phyloP scores from a whole-genome alignment of 2,888 invertebrate species.

The Formica aserva region DNA sequence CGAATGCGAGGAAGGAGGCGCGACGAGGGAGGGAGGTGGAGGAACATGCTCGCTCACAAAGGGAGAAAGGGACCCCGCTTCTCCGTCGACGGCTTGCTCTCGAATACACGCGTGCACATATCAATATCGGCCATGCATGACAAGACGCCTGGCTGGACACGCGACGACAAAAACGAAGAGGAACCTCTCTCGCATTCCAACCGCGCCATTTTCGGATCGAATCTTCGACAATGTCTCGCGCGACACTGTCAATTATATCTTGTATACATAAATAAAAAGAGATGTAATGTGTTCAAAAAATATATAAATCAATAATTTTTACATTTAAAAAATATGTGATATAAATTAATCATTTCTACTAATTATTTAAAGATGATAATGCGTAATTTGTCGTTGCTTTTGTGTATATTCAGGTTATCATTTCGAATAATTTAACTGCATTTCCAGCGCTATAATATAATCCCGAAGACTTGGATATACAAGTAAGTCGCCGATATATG shows the following conservation, averaged over 20 bases:
- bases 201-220: slow-evolving; percentile 66
- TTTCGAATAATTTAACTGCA: not conserved
- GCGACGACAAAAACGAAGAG: slow-evolving; percentile 83
- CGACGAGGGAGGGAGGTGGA: slow-evolving; percentile 18
- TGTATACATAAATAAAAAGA: not conserved
- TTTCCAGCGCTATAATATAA: not conserved
- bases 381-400: not conserved
- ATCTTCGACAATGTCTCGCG: slow-evolving; percentile 20
- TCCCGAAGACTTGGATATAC: slow-evolving; percentile 16
- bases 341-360: not conserved
- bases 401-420: not conserved
- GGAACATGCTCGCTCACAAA: slow-evolving; percentile 1
- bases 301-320: not conserved
- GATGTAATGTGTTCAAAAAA: not conserved
- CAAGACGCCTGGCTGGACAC: slow-evolving; percentile 84
- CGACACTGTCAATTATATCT: not conserved
- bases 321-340: not conserved
- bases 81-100: slow-evolving; percentile 75
- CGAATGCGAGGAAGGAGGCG: slow-evolving; percentile 68
- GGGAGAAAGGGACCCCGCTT: slow-evolving; percentile 54
- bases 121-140: slow-evolving; percentile 84
- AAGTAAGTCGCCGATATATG: slow-evolving; percentile 11
- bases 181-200: slow-evolving; percentile 66
- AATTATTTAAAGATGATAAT: not conserved
- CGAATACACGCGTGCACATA: slow-evolving; percentile 80